phyloP scores from a whole-genome alignment of 2,797 vertebrate species.

The Petrocephalus schoutedeni region DNA sequence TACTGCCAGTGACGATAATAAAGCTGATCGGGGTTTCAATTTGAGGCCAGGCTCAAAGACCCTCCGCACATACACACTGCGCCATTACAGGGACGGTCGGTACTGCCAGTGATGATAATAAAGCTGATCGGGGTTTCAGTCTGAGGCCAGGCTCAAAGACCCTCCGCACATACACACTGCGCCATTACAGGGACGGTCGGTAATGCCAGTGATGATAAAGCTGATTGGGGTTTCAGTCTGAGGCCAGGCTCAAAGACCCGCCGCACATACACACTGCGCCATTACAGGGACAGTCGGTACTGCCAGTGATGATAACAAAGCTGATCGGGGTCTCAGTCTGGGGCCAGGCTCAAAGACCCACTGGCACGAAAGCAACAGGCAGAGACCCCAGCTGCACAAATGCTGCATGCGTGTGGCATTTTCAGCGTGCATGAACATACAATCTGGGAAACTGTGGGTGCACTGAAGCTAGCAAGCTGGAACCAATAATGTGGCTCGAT shows the following conservation, averaged over 20 bases:
- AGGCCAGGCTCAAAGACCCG: not conserved
- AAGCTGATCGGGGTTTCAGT: not conserved
- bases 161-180: no score
- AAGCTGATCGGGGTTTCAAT: not conserved
- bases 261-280: no score
- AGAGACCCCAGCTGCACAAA: not conserved
- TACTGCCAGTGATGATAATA: not conserved
- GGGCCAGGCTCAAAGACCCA: not conserved
- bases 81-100: no score
- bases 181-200: no score
- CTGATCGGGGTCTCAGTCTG: not conserved
- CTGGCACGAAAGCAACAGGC: no score
- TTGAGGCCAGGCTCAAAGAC: not conserved
- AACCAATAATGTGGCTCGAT: not conserved
- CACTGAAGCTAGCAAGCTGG: not conserved
- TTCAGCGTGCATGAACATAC: not conserved
- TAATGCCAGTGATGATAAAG: not conserved
- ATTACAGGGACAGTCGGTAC: no score
- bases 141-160: not conserved
- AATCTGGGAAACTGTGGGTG: not conserved
- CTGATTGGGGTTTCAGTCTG: not conserved
- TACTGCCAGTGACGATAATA: not conserved
- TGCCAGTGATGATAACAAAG: not conserved
- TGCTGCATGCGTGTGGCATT: not conserved
- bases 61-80: no score